Evolutionary conservation across 37 sponge, comb jelly and placozoan species (phyloP).

Genomic region (Tethya wilhelma): DNA sequence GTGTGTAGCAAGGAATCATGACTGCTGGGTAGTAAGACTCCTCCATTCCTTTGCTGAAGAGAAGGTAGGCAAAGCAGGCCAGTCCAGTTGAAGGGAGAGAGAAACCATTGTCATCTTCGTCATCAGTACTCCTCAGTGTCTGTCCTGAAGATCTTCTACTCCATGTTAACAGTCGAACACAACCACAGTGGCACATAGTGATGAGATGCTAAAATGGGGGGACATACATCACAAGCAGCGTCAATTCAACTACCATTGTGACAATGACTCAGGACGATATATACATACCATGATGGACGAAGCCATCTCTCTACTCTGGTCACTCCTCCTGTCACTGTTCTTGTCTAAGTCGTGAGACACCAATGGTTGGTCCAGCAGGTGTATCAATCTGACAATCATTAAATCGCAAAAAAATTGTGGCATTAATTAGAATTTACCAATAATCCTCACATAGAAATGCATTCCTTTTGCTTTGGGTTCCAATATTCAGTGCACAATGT

Average conservation of each 20-base stretch:
- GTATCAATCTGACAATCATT: constrained; percentile 7
- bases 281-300: constrained; percentile 33
- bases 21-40: constrained; percentile 33
- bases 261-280: neutral
- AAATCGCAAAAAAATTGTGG: neutral
- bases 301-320: neutral
- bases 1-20: constrained; percentile 8
- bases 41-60: constrained; percentile 33
- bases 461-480: constrained; percentile 11
- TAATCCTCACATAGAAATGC: constrained; percentile 24
- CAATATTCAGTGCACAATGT: too few species aligned
- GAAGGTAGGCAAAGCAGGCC: constrained; percentile 41
- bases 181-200: constrained; percentile 41
- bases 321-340: neutral
- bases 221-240: too few species aligned
- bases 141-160: neutral
- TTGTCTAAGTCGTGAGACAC: neutral
- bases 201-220: neutral
- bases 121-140: neutral
- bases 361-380: constrained; percentile 11
- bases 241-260: too few species aligned
- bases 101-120: too few species aligned
- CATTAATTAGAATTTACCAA: neutral
- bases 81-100: constrained; percentile 25
- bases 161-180: constrained; percentile 25